These are phyloP conservation scores for Epinephelus moara DNA, from an alignment of 2,113 vertebrate species.

Conservation along the genomic window DNA sequence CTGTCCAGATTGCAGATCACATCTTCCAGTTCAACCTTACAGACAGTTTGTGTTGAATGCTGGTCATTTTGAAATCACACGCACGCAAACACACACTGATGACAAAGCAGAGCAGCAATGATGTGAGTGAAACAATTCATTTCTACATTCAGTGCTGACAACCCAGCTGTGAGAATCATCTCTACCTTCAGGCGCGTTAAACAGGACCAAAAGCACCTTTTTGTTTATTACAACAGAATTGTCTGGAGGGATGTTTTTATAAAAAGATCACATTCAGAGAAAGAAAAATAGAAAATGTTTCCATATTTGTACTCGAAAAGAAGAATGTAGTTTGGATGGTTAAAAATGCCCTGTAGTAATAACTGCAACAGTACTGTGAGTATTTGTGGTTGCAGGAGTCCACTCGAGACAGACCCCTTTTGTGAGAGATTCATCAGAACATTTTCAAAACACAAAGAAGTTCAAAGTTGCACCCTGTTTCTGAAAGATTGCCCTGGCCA, in stretches of 20 bases:
- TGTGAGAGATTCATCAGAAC: conserved; percentile 51
- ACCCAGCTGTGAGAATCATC: conserved; percentile 37
- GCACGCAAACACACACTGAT: conserved; percentile 33
- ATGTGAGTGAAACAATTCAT: conserved; percentile 54
- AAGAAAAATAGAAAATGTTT: conserved; percentile 25
- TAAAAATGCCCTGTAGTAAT: conserved; percentile 78
- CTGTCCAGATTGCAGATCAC: conserved; percentile 27
- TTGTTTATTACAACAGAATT: conserved; percentile 56
- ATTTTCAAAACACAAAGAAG: conserved; percentile 61
- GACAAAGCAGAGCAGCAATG: conserved; percentile 60
- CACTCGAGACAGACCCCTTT: conserved; percentile 36
- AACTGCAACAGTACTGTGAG: conserved; percentile 62
- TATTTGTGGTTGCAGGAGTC: conserved; percentile 43
- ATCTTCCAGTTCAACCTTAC: conserved; percentile 27
- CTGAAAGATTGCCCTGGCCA: conserved; percentile 67
- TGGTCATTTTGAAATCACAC: conserved; percentile 62
- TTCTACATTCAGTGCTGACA: conserved; percentile 78
- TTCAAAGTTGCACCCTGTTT: conserved; percentile 81
- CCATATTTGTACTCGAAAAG: conserved; percentile 42
- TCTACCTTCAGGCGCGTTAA: conserved; percentile 38
- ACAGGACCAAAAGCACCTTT: conserved; percentile 62
- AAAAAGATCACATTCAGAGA: conserved; percentile 74
- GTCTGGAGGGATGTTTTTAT: conserved; percentile 55
- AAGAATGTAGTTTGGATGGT: conserved; percentile 33
- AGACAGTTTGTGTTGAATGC: conserved; percentile 59